Evolutionary conservation across 2,113 vertebrate species (phyloP), one percentile per base, ranked within the genome.

Genomic region (Poeciliopsis turrubarensis): DNA sequence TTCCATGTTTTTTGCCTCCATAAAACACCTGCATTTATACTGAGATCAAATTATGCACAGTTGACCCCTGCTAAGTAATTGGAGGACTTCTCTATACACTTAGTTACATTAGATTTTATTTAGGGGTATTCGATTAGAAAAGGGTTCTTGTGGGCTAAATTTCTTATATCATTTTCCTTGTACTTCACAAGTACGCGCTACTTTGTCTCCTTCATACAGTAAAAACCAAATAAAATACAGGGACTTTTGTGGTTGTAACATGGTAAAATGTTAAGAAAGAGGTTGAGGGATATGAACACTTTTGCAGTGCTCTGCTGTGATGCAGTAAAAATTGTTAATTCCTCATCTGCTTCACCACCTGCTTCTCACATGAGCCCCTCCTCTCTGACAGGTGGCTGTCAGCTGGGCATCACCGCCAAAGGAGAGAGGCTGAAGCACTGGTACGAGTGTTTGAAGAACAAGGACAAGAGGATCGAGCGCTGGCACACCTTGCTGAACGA

Each of bases 361-460:
- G 47, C 26, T 11, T 51, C 5, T 82, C 66, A 78, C 77, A 14
- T 25, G 62, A 17, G 61, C 22, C 3, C 60, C 68, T 65, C 44
- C 32, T 27, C 19, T 31, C 72, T 37, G 34, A 73, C 88, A 95
- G 95, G 95, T 78, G 95, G 98, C 2, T 98, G 97, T 83, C 97
- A 98, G 88, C 93, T 99, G 44, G 98, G 98, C 30, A 99, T 99
- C 89, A 97, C 95, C 0, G 98, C 97, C 37, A 99, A 99, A 86
- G 98, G 98, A 0, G 98, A 99, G 86, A 89, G 96, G 78, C 95
- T 99, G 89, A 99, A 99, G 93, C 98, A 99, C 92, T 99, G 98
- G 98, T 99, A 99, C 0, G 98, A 99, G 85, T 99, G 97, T 63
- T 77, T 99, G 92, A 99, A 99, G 93, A 99, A 99, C 94, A 99